phyloP scores from a whole-genome alignment of 2,113 vertebrate genomes.

The Bubalus kerabau region DNA sequence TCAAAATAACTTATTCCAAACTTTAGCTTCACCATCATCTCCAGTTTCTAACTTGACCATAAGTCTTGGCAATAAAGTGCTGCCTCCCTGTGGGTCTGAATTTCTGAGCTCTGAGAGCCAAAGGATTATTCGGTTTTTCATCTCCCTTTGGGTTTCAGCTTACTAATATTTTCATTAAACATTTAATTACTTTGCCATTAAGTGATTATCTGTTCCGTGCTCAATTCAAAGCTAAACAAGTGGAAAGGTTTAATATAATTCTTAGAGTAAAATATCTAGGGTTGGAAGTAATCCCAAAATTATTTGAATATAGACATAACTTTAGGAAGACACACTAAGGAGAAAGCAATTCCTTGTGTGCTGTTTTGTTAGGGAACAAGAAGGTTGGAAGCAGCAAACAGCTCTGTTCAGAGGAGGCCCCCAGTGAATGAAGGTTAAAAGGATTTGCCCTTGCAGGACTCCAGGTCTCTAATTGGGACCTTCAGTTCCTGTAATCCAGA shows the following conservation, averaged over 20 bases:
- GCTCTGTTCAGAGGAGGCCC: conserved; percentile 66
- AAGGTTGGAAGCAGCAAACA: conserved; percentile 16
- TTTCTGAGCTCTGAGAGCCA: not conserved
- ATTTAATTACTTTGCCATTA: conserved; percentile 59
- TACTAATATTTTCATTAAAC: conserved; percentile 66
- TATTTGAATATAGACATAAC: not conserved
- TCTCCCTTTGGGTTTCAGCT: conserved; percentile 55
- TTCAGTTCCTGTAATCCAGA: conserved; percentile 81
- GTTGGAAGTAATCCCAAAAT: conserved; percentile 37
- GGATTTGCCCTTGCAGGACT: conserved; percentile 79
- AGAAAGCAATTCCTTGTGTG: not conserved
- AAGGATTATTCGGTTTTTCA: conserved; percentile 60
- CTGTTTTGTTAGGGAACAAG: not conserved
- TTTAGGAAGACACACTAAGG: not conserved
- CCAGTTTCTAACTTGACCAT: not conserved
- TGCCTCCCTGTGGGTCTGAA: not conserved
- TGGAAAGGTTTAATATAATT: conserved; percentile 40
- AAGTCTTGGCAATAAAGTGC: not conserved
- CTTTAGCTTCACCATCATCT: not conserved
- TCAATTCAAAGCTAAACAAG: conserved; percentile 41
- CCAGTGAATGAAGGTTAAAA: conserved; percentile 79
- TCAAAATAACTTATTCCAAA: not conserved
- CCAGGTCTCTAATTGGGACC: conserved; percentile 75
- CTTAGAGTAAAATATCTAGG: conserved; percentile 36
- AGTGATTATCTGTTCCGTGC: conserved; percentile 23